These are phyloP conservation scores for Acanthurus lineatus DNA, from an alignment of 2,797 vertebrate genomes.

Conservation along the genomic window DNA sequence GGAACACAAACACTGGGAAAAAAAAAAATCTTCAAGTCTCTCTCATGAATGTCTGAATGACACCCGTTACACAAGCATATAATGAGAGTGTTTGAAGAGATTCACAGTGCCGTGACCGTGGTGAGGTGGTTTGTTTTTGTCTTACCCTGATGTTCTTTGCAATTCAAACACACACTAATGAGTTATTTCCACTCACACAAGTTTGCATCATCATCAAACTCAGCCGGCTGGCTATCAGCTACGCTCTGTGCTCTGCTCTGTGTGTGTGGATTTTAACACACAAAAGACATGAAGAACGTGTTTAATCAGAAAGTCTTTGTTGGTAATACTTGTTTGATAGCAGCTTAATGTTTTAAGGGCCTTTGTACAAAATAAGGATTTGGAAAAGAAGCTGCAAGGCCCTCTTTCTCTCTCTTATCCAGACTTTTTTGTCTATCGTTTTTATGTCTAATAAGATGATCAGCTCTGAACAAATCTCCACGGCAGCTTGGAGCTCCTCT, in stretches of 20 bases:
- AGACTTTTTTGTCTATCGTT: slow-evolving; percentile 34
- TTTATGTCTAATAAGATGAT: slow-evolving; percentile 51
- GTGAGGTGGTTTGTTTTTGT: background rate
- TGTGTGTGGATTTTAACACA: slow-evolving; percentile 23
- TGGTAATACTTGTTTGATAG: slow-evolving; percentile 21
- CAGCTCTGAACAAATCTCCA: slow-evolving; percentile 57
- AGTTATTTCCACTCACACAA: slow-evolving; percentile 15
- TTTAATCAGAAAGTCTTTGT: slow-evolving; percentile 41
- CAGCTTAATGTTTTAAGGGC: slow-evolving; percentile 1
- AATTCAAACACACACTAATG: slow-evolving; percentile 25
- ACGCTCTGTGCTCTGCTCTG: slow-evolving; percentile 5
- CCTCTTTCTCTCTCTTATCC: slow-evolving; percentile 15
- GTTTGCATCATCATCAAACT: slow-evolving; percentile 5
- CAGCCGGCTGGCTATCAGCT: slow-evolving; percentile 7
- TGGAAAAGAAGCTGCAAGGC: slow-evolving; percentile 14
- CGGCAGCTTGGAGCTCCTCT: slow-evolving; percentile 30
- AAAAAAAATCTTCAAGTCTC: background rate
- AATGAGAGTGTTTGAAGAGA: slow-evolving; percentile 5
- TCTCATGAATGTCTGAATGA: slow-evolving; percentile 4
- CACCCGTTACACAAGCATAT: background rate
- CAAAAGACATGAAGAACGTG: slow-evolving; percentile 15
- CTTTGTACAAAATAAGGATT: slow-evolving; percentile 44
- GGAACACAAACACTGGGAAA: background rate
- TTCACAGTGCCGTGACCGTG: background rate
- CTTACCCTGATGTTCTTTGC: background rate